Evolutionary conservation across 1,140 invertebrate genomes (phyloP).

Genomic region (Orius laevigatus): DNA sequence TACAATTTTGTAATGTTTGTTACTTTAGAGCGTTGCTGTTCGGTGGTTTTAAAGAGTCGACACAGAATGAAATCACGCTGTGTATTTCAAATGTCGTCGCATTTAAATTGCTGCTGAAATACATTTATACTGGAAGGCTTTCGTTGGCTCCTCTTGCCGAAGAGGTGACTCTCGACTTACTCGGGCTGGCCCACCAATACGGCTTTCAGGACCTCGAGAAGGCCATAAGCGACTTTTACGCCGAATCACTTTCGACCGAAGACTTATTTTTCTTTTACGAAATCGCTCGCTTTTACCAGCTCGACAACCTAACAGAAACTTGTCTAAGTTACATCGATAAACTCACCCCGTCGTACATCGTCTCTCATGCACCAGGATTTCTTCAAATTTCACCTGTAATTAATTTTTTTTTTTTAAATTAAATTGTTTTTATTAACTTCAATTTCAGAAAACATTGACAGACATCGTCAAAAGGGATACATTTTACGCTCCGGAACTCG

Average conservation of each 20-base stretch:
- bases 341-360: slow-evolving; percentile 66
- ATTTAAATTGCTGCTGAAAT: slow-evolving; percentile 80
- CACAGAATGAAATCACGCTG: slow-evolving; percentile 66
- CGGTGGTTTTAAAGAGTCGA: slow-evolving; percentile 81
- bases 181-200: slow-evolving; percentile 86
- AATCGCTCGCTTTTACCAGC: slow-evolving; percentile 59
- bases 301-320: slow-evolving; percentile 41
- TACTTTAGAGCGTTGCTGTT: slow-evolving; percentile 57
- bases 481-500: slow-evolving; percentile 88
- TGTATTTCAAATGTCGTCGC: slow-evolving; percentile 70
- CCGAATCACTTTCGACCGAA: slow-evolving; percentile 64
- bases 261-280: slow-evolving; percentile 91
- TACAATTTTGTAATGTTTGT: no score
- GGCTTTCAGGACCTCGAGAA: slow-evolving; percentile 84
- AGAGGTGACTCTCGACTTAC: slow-evolving; percentile 69
- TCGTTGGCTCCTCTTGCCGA: slow-evolving; percentile 67
- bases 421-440: slow-evolving; percentile 2
- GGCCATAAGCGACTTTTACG: slow-evolving; percentile 82
- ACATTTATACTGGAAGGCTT: slow-evolving; percentile 89
- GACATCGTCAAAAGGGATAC: slow-evolving; percentile 79
- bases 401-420: slow-evolving; percentile 16
- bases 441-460: slow-evolving; percentile 46
- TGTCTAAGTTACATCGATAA: slow-evolving; percentile 67
- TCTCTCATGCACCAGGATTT: slow-evolving; percentile 56
- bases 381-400: slow-evolving; percentile 64